phyloP scores from a whole-genome alignment of 2,113 vertebrate genomes.

The Stigmatopora nigra region DNA sequence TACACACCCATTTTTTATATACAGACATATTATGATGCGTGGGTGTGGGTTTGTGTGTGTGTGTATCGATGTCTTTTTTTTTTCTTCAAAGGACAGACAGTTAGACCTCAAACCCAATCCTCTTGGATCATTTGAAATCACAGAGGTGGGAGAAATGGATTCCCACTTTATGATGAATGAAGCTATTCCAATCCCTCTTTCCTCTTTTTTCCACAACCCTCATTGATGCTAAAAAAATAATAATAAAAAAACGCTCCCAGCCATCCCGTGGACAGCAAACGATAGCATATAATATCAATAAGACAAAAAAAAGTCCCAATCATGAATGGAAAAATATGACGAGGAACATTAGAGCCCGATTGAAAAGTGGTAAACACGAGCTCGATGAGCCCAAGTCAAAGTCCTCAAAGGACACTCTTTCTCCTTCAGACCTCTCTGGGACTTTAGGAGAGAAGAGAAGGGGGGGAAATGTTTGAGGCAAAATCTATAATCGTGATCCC shows the following conservation, averaged over 20 bases:
- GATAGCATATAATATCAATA: conserved; percentile 38
- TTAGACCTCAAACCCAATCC: conserved; percentile 53
- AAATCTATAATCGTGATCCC: conserved; percentile 77
- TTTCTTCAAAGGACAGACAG: conserved; percentile 51
- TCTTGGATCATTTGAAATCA: conserved; percentile 60
- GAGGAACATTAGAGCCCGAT: conserved; percentile 24
- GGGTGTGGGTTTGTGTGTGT: no score
- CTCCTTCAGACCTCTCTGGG: conserved; percentile 38
- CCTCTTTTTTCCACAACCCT: conserved; percentile 31
- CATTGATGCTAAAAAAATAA: conserved; percentile 45
- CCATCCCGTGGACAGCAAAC: conserved; percentile 46
- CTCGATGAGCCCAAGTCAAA: conserved; percentile 28
- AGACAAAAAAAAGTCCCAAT: conserved; percentile 4
- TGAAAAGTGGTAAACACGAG: conserved; percentile 43
- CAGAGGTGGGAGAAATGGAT: conserved; percentile 49
- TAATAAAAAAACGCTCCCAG: neutral
- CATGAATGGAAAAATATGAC: conserved; percentile 48
- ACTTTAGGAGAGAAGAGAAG: conserved; percentile 38
- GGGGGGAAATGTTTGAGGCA: conserved; percentile 56
- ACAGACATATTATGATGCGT: no score
- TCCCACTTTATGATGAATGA: conserved; percentile 63
- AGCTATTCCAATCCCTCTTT: conserved; percentile 54
- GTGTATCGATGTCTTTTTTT: conserved; percentile 25
- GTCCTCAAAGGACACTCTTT: conserved; percentile 14
- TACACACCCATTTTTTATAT: no score